phyloP scores from a whole-genome alignment of 2,113 vertebrate species.

The Ictidomys tridecemlineatus region DNA sequence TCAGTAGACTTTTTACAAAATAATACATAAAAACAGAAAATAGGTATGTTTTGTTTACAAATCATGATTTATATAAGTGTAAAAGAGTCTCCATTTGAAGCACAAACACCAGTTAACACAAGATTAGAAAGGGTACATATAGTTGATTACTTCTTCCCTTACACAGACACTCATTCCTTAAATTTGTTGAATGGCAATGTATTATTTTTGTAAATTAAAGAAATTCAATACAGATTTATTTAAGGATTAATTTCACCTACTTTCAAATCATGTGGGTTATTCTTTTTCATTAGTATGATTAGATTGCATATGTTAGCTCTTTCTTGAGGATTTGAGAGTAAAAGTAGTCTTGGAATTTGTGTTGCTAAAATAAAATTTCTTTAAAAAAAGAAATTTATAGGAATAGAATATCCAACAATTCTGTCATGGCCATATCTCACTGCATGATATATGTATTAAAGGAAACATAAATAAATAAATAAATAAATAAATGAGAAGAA shows the following conservation, averaged over 20 bases:
- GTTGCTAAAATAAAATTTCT: not conserved
- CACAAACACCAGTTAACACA: not conserved
- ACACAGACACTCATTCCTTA: not conserved
- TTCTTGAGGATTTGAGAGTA: not conserved
- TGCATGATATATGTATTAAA: not conserved
- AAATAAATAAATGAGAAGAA: not conserved
- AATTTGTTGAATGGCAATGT: not conserved
- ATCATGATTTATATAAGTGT: not conserved
- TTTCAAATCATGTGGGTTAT: not conserved
- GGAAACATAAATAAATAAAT: not conserved
- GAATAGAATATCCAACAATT: not conserved
- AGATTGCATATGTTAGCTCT: not conserved
- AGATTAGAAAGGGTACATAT: not conserved
- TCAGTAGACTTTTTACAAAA: slow-evolving; percentile 14
- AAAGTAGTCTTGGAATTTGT: not conserved
- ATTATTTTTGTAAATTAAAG: slow-evolving; percentile 43
- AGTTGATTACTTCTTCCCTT: slow-evolving; percentile 20
- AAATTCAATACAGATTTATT: slow-evolving; percentile 41
- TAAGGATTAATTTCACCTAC: slow-evolving; percentile 36
- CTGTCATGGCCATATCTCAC: not conserved
- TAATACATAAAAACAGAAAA: not conserved
- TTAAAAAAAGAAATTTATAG: not conserved
- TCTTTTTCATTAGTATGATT: not conserved
- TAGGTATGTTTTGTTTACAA: slow-evolving; percentile 2
- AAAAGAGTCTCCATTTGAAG: not conserved